Base-by-base conservation (phyloP, 2,113 vertebrate species). In the Talpa occidentalis region DNA sequence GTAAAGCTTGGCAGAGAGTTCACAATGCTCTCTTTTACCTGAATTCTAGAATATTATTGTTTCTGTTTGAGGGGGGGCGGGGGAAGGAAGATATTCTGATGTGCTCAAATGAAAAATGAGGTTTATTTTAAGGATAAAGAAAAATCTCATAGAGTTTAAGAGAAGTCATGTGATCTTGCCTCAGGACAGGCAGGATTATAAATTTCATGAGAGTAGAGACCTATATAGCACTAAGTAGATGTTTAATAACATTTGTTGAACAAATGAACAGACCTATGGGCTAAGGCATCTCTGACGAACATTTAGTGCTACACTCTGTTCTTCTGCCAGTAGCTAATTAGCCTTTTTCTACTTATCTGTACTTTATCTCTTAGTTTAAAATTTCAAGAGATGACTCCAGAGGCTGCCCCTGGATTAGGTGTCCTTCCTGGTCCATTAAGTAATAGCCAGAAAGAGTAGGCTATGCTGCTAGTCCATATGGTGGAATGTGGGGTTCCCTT, bases 121-220 rank as follows among this genome's bases (percentile, higher is more conserved):
- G 9, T 70, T 88, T 78, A 70, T 86, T 74, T 85, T 86, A 80
- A 52, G 35, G 30, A 17, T 83, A 40, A 95, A 62, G 37, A 66
- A 32, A 62, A 69, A 83, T 1, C 14, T 60, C 40, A 44, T 19
- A 40, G 30, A 62, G 52, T 3, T 83, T 83, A 60, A 40, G 60
- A 26, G 66, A 91, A 88, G 4, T 73, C 84, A 77, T 44, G 44
- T 14, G 42, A 14, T 28, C 60, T 6, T 49, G 19, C 14, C 26
- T 91, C 40, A n/a, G n/a, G 52, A 66, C n/a, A 49, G 54, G 21
- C 24, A 52, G 15, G 40, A 24, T 42, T 60, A n/a, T 60, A n/a
- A 4, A 49, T 73, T 28, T 37, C 24, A 26, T 42, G 49, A 77
- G 28, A 60, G 22, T 24, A 35, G 32, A 42, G 54, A 35, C 42